A percentile compares a stretch with the other conserved stretches of the same genome.
Evolutionary conservation across 2,797 vertebrate species (phyloP).

Genomic region (Sciaenops ocellatus): DNA sequence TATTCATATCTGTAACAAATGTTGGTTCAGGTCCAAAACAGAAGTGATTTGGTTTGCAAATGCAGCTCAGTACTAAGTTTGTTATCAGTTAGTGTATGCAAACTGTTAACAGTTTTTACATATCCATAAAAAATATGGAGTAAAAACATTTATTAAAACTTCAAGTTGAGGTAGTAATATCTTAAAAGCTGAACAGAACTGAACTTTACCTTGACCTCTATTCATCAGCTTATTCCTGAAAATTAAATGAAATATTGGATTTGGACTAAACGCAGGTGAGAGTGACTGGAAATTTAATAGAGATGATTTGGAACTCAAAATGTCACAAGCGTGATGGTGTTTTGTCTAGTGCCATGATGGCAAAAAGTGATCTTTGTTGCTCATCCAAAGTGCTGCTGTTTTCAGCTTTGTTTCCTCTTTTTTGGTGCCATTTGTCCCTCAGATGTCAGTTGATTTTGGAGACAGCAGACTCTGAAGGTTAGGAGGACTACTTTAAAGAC

Average conservation of each 20-base stretch:
- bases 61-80: background rate
- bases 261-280: conserved; percentile 18
- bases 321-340: background rate
- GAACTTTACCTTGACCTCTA: background rate
- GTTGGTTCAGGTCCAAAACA: background rate
- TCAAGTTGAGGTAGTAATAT: background rate
- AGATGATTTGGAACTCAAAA: conserved; percentile 22
- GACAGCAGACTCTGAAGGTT: conserved; percentile 74
- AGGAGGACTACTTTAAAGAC: conserved; percentile 58
- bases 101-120: background rate
- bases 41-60: background rate
- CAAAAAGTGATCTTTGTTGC: conserved; percentile 5
- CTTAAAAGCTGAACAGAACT: background rate
- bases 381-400: conserved; percentile 7
- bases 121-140: background rate
- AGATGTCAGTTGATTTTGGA: conserved; percentile 87
- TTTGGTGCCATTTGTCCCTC: conserved; percentile 35
- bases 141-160: background rate
- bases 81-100: background rate
- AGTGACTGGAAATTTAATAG: conserved; percentile 38
- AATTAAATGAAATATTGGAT: conserved; percentile 43
- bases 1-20: background rate
- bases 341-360: background rate
- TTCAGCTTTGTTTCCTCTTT: conserved; percentile 32
- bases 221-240: background rate